Evolutionary conservation across 2,113 vertebrate genomes (phyloP).

Genomic region (Quiscalus mexicanus): DNA sequence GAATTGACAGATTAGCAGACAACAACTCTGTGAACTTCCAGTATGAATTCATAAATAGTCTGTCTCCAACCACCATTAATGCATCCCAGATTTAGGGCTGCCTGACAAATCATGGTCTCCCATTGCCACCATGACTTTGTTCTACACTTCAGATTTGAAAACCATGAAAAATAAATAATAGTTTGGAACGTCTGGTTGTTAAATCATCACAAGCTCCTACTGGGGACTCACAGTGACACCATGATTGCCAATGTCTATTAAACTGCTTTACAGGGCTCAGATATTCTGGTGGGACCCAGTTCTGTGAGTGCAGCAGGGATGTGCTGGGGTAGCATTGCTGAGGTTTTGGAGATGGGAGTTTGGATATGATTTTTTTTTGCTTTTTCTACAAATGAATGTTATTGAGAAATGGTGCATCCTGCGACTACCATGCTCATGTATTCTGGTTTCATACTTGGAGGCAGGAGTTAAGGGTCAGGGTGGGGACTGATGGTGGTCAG

Average conservation of each 20-base stretch:
- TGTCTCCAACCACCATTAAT: neutral
- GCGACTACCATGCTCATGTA: neutral
- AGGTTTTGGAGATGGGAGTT: neutral
- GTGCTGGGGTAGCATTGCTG: neutral
- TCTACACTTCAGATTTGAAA: neutral
- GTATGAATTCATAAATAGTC: neutral
- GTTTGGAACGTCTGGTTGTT: neutral
- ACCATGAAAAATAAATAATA: neutral
- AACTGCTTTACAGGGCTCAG: neutral
- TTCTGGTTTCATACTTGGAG: neutral
- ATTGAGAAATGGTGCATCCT: neutral
- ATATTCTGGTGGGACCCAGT: neutral
- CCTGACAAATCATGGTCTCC: neutral
- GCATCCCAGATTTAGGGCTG: slow-evolving; percentile 23
- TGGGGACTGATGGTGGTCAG: neutral
- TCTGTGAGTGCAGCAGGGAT: neutral
- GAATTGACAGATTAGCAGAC: neutral
- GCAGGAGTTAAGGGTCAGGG: neutral
- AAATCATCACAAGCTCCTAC: neutral
- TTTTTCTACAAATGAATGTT: neutral
- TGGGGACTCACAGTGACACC: neutral
- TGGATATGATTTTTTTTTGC: neutral
- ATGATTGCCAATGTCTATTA: neutral
- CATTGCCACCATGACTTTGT: slow-evolving; percentile 6
- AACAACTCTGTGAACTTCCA: neutral